phyloP scores from a whole-genome alignment of 2,113 vertebrate species.

The Apaloderma vittatum region DNA sequence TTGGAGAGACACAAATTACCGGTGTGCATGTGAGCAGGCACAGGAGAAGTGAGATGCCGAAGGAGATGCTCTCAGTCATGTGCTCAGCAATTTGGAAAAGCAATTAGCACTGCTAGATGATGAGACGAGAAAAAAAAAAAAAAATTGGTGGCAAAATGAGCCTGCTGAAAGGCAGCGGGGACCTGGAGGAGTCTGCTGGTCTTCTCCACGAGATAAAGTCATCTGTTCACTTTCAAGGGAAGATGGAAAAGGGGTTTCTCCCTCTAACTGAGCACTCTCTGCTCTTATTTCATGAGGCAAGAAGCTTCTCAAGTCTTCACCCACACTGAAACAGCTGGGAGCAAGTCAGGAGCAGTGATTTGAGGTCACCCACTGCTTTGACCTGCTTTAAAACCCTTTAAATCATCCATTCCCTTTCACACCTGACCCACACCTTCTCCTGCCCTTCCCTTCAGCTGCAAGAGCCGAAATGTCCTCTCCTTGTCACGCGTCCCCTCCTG shows the following conservation, averaged over 20 bases:
- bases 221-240: not conserved
- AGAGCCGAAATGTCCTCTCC: not conserved
- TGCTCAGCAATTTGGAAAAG: not conserved
- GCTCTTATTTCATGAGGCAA: not conserved
- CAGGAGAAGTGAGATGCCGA: not conserved
- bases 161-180: not conserved
- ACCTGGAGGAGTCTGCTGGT: not conserved
- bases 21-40: not conserved
- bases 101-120: not conserved
- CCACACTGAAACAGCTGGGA: not conserved
- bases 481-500: not conserved
- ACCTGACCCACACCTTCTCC: not conserved
- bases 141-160: not conserved
- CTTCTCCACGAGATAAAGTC: not conserved
- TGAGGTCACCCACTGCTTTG: not conserved
- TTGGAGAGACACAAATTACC: conserved; percentile 27
- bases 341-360: not conserved
- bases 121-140: not conserved
- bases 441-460: not conserved
- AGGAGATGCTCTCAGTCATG: not conserved
- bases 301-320: not conserved
- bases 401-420: not conserved
- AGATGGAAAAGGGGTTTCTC: not conserved
- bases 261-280: not conserved
- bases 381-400: not conserved